Percentiles rank a stretch among this genome's conserved stretches.
phyloP scores from a whole-genome alignment of 2,797 vertebrate genomes.

The Babyrousa celebensis region DNA sequence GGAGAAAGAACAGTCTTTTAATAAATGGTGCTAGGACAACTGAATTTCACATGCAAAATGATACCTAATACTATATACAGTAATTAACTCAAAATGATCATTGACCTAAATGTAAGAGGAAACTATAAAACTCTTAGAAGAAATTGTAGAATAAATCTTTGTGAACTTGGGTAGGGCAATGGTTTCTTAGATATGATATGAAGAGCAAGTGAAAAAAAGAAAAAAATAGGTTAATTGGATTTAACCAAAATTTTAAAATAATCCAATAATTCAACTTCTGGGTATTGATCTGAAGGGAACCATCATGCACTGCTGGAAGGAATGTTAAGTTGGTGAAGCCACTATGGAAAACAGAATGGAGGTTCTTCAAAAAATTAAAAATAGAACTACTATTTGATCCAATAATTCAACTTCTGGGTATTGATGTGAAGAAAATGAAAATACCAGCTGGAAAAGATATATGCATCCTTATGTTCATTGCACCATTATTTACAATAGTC shows the following conservation, averaged over 20 bases:
- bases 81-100: neutral
- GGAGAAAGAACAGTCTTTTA: neutral
- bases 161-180: neutral
- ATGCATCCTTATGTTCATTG: too few relatives aligned
- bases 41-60: constrained; percentile 5
- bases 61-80: neutral
- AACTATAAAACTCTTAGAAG: neutral
- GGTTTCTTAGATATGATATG: constrained; percentile 6
- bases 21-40: neutral
- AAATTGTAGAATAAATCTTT: constrained; percentile 13
- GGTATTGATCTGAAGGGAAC: too few relatives aligned
- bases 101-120: neutral
- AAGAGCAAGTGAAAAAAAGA: constrained; percentile 13
- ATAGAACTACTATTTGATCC: too few relatives aligned
- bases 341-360: too few relatives aligned
- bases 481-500: too few relatives aligned
- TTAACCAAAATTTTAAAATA: constrained; percentile 13
- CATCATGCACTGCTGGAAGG: too few relatives aligned
- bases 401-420: too few relatives aligned
- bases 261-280: too few relatives aligned
- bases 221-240: neutral
- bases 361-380: too few relatives aligned
- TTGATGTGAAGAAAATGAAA: too few relatives aligned
- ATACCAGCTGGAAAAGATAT: too few relatives aligned
- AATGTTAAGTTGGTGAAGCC: too few relatives aligned